Conservation (phyloP, 2,113 vertebrate species). For the Gila orcuttii region DNA sequence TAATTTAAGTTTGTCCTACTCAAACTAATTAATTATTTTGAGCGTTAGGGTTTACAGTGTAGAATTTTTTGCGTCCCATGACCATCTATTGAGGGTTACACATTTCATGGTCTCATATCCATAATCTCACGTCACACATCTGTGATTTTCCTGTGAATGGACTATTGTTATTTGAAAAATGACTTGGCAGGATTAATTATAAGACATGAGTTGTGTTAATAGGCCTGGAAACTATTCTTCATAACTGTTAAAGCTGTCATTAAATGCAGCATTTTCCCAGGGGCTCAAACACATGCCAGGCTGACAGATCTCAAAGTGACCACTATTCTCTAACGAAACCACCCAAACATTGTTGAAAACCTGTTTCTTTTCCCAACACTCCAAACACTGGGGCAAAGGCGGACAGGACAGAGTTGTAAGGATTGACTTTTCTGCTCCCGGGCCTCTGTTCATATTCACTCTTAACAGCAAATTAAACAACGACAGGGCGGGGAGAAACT, state of each 20-base stretch:
- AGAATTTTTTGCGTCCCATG: neutral
- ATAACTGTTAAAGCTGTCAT: constrained; percentile 36
- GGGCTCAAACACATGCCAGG: constrained; percentile 3
- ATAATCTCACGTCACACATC: neutral
- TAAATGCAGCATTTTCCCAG: constrained; percentile 26
- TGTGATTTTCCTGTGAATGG: constrained; percentile 10
- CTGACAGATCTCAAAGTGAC: constrained; percentile 27
- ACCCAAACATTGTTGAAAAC: constrained; percentile 65
- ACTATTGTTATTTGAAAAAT: constrained; percentile 40
- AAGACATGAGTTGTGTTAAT: constrained; percentile 34
- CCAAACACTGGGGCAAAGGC: constrained; percentile 37
- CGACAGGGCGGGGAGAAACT: constrained; percentile 76
- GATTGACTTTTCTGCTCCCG: constrained; percentile 62
- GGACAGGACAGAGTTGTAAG: constrained; percentile 28
- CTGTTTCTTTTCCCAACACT: constrained; percentile 68
- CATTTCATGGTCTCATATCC: neutral
- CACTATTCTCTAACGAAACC: constrained; percentile 11
- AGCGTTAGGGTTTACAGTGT: no score
- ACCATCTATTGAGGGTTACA: neutral
- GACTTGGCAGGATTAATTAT: constrained; percentile 23
- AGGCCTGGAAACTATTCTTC: constrained; percentile 34
- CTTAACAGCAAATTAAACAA: constrained; percentile 78
- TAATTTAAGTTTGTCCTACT: no score
- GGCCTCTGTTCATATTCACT: constrained; percentile 75
- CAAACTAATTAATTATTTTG: no score